Percentiles rank a stretch among this genome's conserved stretches.
phyloP scores from a whole-genome alignment of 2,113 vertebrate genomes.

The Pungitius pungitius region DNA sequence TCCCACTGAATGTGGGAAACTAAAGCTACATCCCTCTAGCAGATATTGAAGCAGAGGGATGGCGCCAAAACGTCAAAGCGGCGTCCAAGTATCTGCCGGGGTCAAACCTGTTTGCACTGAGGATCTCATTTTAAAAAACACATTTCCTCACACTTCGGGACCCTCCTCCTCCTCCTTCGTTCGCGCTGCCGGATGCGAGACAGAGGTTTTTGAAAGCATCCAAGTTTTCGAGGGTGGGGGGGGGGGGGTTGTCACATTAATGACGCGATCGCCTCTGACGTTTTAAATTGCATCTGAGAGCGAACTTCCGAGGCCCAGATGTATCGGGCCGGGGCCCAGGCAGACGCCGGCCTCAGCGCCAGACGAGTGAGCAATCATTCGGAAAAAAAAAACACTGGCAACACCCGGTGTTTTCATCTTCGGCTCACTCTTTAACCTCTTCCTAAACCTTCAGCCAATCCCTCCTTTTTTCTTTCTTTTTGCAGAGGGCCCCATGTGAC shows the following conservation, averaged over 20 bases:
- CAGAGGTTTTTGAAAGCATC: conserved; percentile 45
- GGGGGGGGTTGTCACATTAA: conserved; percentile 68
- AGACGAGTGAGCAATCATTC: conserved; percentile 68
- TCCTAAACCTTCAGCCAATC: conserved; percentile 32
- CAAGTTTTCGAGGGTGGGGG: conserved; percentile 59
- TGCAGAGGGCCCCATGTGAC: conserved; percentile 10
- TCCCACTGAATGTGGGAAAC: conserved; percentile 40
- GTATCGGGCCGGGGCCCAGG: conserved; percentile 60
- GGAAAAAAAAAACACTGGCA: conserved; percentile 62
- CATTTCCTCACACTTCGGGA: conserved; percentile 27
- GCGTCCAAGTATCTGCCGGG: conserved; percentile 22
- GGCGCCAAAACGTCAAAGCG: conserved; percentile 16
- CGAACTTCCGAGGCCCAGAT: conserved; percentile 71
- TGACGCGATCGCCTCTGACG: conserved; percentile 60
- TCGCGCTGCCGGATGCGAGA: conserved; percentile 38
- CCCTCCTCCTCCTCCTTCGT: conserved; percentile 22
- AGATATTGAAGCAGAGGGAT: conserved; percentile 51
- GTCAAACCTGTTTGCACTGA: conserved; percentile 17
- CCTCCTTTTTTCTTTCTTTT: conserved; percentile 1
- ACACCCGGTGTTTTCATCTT: conserved; percentile 61
- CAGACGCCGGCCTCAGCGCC: conserved; percentile 49
- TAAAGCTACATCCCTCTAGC: conserved; percentile 24
- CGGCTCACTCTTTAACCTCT: conserved; percentile 62
- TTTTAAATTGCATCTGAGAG: conserved; percentile 63
- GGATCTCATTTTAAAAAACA: conserved; percentile 39